These are phyloP conservation scores for Microcebus lehilahytsara DNA, from an alignment of 2,113 vertebrate genomes.

Conservation along the genomic window DNA sequence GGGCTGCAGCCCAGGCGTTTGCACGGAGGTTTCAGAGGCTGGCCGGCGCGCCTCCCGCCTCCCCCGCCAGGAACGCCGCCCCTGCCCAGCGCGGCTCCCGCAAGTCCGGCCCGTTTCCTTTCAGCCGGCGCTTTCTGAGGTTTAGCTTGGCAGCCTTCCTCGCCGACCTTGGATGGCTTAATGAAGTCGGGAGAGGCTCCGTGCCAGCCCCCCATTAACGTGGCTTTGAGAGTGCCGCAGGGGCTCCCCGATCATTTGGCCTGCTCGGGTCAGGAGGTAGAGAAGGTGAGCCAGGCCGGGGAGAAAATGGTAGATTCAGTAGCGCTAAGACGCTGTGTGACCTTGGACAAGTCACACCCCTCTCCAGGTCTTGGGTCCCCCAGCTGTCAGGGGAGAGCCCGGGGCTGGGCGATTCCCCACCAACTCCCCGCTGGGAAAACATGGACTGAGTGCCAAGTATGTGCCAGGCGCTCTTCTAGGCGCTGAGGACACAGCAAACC, in stretches of 20 bases:
- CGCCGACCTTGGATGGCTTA: neutral
- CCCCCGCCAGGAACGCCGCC: conserved; percentile 33
- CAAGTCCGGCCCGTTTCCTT: conserved; percentile 32
- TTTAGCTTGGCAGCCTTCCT: conserved; percentile 32
- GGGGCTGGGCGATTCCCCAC: neutral
- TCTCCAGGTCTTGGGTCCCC: neutral
- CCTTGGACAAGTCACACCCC: neutral
- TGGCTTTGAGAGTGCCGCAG: neutral
- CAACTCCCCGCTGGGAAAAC: neutral
- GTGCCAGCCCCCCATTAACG: conserved; percentile 45
- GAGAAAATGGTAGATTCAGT: neutral
- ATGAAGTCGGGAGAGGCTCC: neutral
- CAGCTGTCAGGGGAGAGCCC: neutral
- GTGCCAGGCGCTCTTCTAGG: neutral
- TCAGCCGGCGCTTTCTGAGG: neutral
- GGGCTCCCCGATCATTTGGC: conserved; percentile 2
- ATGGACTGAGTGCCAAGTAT: neutral
- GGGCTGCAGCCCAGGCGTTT: neutral
- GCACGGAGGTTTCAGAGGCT: conserved; percentile 66
- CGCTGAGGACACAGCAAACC: neutral
- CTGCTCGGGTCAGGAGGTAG: neutral
- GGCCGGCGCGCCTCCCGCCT: conserved; percentile 34
- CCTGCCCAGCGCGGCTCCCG: neutral
- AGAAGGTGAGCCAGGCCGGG: neutral
- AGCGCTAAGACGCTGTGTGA: neutral